phyloP scores from a whole-genome alignment of 2,888 invertebrate species.

The Synergus japonicus region DNA sequence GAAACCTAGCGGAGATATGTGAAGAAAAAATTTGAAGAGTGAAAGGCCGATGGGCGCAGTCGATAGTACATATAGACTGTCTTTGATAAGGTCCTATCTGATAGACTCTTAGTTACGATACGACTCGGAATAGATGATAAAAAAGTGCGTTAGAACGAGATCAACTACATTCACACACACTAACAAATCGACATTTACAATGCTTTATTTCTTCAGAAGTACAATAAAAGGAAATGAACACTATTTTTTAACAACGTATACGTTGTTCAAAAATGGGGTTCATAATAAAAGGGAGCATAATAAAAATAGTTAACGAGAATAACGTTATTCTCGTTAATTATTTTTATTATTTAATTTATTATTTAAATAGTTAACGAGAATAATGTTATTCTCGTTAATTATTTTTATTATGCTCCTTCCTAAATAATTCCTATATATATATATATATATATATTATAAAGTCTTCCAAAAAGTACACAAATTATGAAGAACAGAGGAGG shows the following conservation, averaged over 20 bases:
- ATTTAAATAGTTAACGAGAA: no score
- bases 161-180: not conserved
- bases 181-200: not conserved
- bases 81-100: constrained; percentile 16
- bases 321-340: no score
- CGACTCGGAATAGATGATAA: not conserved
- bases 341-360: no score
- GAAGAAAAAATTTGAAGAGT: not conserved
- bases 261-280: not conserved
- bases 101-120: constrained; percentile 15
- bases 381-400: no score
- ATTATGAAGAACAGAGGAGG: no score
- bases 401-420: not conserved
- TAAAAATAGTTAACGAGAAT: no score
- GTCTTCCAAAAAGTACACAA: not conserved
- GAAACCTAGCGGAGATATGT: not conserved
- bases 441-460: not conserved
- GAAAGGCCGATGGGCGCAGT: constrained; percentile 34
- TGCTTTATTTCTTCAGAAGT: not conserved
- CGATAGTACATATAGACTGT: not conserved
- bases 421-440: not conserved
- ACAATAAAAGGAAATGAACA: not conserved
- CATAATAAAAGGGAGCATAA: no score
- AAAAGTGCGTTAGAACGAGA: not conserved
- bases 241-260: not conserved